phyloP scores from a whole-genome alignment of 2,888 invertebrate species.

The Caenorhabditis uteleia region DNA sequence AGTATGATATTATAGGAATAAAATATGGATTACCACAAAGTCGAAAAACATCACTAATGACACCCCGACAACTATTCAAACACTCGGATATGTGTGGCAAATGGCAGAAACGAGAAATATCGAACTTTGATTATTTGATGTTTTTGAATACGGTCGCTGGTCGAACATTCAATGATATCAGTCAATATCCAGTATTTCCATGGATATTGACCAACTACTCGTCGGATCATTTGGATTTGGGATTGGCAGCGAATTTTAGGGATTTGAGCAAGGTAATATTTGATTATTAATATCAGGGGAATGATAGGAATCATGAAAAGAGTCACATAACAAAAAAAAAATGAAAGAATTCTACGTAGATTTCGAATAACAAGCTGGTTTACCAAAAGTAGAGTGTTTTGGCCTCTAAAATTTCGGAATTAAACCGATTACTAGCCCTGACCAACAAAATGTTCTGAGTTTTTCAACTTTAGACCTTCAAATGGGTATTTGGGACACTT shows the following conservation, averaged over 20 bases:
- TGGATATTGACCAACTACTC: slow-evolving; percentile 99
- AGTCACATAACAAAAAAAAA: no score
- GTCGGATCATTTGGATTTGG: slow-evolving; percentile 91
- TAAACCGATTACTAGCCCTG: no score
- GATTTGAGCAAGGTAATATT: slow-evolving; percentile 94
- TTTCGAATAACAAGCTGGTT: no score
- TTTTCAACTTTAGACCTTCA: no score
- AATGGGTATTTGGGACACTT: no score
- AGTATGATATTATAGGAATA: slow-evolving; percentile 78
- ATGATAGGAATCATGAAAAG: no score
- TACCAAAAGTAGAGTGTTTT: no score
- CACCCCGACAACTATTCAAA: slow-evolving; percentile 95
- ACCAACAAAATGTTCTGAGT: no score
- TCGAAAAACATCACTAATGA: slow-evolving; percentile 96
- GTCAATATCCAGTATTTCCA: slow-evolving; percentile 98
- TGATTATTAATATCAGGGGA: background rate
- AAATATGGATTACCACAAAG: slow-evolving; percentile 99
- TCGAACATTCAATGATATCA: slow-evolving; percentile 98
- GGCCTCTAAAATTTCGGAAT: no score
- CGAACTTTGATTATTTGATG: slow-evolving; percentile 99
- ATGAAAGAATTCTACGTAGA: no score
- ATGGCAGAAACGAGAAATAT: slow-evolving; percentile 81
- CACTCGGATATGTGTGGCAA: slow-evolving; percentile 90
- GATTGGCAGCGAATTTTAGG: slow-evolving; percentile 93
- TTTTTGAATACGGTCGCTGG: slow-evolving; percentile 99